Base-by-base conservation (phyloP, 1,140 invertebrate genomes). In the Hypsibius dujardini region DNA sequence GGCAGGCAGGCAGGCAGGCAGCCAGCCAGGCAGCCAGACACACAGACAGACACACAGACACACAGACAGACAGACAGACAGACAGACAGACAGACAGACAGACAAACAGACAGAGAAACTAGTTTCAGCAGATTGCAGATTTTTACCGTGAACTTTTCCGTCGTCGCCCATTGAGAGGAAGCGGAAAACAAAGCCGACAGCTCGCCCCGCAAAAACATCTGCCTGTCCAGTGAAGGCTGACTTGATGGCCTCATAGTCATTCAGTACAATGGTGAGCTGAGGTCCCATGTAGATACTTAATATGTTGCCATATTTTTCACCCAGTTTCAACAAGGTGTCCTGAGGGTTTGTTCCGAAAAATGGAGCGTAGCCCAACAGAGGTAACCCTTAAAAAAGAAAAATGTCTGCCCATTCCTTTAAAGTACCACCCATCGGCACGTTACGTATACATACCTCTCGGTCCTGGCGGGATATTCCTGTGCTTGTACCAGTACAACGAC, bases 301-400 rank as follows among this genome's bases (percentile, higher is more conserved):
- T 46, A 62, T 56, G 40, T 67, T 67, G 62, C 62, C 62, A 42
- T 67, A 67, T 12, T 42, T 12, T 40, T 67, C 62, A 7, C 42
- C 42, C 12, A 67, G 40, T 67, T 67, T 67, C 62, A 67, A 42
- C 12, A 67, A 15, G 3, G 12, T 67, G 12, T 12, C 12, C 62
- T 12, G 62, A 15, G 62, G 62, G 42, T 67, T 42, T 3, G 62
- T 7, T 15, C 62, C 62, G 12, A 67, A 67, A 7, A 67, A 42
- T 42, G 62, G 62, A 12, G 12, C 62, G 40, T 67, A 67, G 12
- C 62, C 62, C 62, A 67, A 12, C 12, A 67, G 42, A 15, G 62
- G 62, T 3, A 67, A 40, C 62, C 62, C 62, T 67, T 82, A 90
- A 76, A 84, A 87, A 45, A 76, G 98, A 72, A 82, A 88, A 69